A percentile compares a stretch with the other conserved stretches of the same genome.
Conservation (phyloP, 2,797 vertebrate species). For the Cryptoprocta ferox region DNA sequence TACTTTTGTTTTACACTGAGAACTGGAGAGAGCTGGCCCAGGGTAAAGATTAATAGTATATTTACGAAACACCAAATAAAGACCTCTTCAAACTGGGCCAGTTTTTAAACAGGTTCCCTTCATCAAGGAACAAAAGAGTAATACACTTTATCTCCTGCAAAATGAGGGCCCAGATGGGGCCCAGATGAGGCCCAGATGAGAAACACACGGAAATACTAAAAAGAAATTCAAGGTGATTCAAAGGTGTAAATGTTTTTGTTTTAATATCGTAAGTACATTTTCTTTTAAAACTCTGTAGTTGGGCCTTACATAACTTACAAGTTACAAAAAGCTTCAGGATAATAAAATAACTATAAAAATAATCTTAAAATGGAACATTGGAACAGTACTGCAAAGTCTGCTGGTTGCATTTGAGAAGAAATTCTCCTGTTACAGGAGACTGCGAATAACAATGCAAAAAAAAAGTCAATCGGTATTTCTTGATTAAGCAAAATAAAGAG, state of each 20-base stretch:
- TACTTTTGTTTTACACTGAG: not conserved
- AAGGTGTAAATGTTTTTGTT: not conserved
- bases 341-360: not conserved
- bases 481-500: not conserved
- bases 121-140: conserved; percentile 11
- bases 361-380: not conserved
- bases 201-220: not conserved
- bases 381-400: not conserved
- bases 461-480: not conserved
- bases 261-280: not conserved
- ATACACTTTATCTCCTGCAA: not conserved
- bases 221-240: not conserved
- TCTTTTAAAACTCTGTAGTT: not conserved
- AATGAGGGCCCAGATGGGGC: not conserved
- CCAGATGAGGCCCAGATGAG: not conserved
- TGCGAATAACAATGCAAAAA: not conserved
- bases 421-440: not conserved
- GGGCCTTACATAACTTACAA: not conserved
- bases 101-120: not conserved
- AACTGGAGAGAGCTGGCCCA: not conserved
- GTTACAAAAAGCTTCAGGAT: conserved; percentile 24
- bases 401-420: not conserved
- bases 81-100: not conserved
- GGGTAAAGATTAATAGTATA: not conserved
- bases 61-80: not conserved